Evolutionary conservation across 2,113 vertebrate species (phyloP).

Genomic region (Collichthys lucidus): DNA sequence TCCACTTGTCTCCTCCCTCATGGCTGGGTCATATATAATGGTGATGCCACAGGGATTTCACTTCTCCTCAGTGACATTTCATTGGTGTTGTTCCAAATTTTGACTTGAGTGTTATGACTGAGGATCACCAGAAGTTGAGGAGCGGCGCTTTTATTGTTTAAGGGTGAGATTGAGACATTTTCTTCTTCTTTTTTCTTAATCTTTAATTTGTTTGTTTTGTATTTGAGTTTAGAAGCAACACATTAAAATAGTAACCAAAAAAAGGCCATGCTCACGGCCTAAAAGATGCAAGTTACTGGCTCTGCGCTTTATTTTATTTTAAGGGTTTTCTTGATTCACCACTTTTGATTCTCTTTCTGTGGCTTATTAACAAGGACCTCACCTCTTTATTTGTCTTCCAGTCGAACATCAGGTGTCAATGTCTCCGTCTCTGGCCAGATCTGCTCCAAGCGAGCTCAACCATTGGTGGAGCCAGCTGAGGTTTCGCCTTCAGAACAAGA

Average conservation of each 20-base stretch:
- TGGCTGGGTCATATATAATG: slow-evolving; percentile 63
- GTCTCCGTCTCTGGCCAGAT: slow-evolving; percentile 79
- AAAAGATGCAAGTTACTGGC: not conserved
- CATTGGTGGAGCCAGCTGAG: slow-evolving; percentile 85
- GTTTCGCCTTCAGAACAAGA: slow-evolving; percentile 84
- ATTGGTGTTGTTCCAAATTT: slow-evolving; percentile 9
- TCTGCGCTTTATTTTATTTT: not conserved
- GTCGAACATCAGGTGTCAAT: slow-evolving; percentile 60
- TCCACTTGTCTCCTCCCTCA: slow-evolving; percentile 72
- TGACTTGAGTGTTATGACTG: slow-evolving; percentile 39
- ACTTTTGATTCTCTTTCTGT: too few species aligned
- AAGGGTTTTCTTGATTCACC: not conserved
- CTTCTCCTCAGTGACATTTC: slow-evolving; percentile 51
- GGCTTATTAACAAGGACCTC: not conserved
- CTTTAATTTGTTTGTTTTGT: too few species aligned
- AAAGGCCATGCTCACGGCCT: not conserved
- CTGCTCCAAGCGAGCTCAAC: slow-evolving; percentile 81
- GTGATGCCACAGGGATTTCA: slow-evolving; percentile 37
- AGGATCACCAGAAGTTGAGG: slow-evolving; percentile 27
- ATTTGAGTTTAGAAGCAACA: not conserved
- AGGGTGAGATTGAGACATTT: slow-evolving; percentile 57
- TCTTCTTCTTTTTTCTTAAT: not conserved
- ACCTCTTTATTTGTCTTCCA: slow-evolving; percentile 20
- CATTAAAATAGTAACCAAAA: not conserved
- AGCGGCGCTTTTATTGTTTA: slow-evolving; percentile 33